Evolutionary conservation across 2,797 vertebrate species (phyloP).

Genomic region (Sylvia borin): DNA sequence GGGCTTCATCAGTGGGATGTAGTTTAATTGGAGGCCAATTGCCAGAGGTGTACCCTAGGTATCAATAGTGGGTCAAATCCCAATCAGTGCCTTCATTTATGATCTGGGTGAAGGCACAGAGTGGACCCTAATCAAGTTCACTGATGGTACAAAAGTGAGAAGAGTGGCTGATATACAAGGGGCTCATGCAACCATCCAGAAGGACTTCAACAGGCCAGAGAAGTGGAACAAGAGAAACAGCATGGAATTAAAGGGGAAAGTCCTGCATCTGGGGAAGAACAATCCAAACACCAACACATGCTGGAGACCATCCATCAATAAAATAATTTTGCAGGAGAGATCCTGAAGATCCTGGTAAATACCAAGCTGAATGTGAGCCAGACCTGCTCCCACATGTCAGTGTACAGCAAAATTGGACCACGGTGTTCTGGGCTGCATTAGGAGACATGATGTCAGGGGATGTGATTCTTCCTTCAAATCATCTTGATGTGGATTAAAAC

Average conservation of each 20-base stretch:
- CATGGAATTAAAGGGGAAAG: background rate
- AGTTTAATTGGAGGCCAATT: background rate
- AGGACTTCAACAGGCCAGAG: background rate
- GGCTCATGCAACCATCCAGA: too few relatives aligned
- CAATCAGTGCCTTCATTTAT: background rate
- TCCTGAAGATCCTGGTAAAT: background rate
- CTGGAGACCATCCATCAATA: background rate
- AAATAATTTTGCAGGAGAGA: background rate
- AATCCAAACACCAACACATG: background rate
- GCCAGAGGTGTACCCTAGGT: background rate
- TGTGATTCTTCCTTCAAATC: background rate
- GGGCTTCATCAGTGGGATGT: background rate
- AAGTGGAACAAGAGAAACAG: background rate
- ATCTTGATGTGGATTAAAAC: background rate
- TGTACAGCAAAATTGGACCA: background rate
- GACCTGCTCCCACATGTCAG: rapidly evolving
- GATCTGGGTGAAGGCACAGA: background rate
- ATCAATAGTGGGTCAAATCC: background rate
- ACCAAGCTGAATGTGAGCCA: background rate
- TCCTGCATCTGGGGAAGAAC: background rate
- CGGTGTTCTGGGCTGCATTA: background rate
- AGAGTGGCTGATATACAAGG: background rate
- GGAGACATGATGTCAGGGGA: background rate
- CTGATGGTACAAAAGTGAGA: background rate
- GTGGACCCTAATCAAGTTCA: background rate